phyloP scores from a whole-genome alignment of 1,140 invertebrate species.

The Drosophila erecta region DNA sequence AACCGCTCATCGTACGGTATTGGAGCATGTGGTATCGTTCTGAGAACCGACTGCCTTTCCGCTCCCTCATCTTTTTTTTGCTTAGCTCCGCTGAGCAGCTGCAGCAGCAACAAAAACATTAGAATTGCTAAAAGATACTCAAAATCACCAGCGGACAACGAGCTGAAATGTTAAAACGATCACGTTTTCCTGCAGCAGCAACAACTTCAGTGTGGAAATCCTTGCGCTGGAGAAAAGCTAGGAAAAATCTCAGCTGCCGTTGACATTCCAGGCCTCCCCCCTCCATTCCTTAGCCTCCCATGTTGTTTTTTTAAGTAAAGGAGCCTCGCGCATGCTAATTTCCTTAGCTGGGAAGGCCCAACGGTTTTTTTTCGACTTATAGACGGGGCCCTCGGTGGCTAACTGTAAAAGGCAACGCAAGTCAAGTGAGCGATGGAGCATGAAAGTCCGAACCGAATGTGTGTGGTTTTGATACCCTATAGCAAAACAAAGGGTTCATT shows the following conservation, averaged over 20 bases:
- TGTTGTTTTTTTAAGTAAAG: not conserved
- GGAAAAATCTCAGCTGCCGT: slow-evolving; percentile 78
- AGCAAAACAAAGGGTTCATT: not conserved
- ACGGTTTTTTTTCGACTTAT: slow-evolving; percentile 14
- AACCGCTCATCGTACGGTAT: slow-evolving; percentile 67
- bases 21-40: slow-evolving; percentile 48
- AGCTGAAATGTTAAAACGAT: slow-evolving; percentile 82
- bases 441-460: slow-evolving; percentile 53
- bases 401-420: slow-evolving; percentile 71
- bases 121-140: slow-evolving; percentile 81
- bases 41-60: slow-evolving; percentile 38
- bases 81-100: slow-evolving; percentile 9
- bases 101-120: slow-evolving; percentile 62
- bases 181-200: slow-evolving; percentile 66
- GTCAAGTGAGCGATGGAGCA: slow-evolving; percentile 76
- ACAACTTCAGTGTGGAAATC: slow-evolving; percentile 42
- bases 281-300: not conserved
- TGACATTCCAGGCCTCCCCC: slow-evolving; percentile 66
- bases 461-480: slow-evolving; percentile 52
- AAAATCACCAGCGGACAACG: slow-evolving; percentile 69
- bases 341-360: slow-evolving; percentile 50
- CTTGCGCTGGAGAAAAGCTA: slow-evolving; percentile 44
- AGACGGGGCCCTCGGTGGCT: slow-evolving; percentile 55
- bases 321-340: slow-evolving; percentile 76
- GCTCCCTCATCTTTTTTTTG: slow-evolving; percentile 21